Conservation (phyloP, 2,797 vertebrate genomes). For the Perodicticus potto region DNA sequence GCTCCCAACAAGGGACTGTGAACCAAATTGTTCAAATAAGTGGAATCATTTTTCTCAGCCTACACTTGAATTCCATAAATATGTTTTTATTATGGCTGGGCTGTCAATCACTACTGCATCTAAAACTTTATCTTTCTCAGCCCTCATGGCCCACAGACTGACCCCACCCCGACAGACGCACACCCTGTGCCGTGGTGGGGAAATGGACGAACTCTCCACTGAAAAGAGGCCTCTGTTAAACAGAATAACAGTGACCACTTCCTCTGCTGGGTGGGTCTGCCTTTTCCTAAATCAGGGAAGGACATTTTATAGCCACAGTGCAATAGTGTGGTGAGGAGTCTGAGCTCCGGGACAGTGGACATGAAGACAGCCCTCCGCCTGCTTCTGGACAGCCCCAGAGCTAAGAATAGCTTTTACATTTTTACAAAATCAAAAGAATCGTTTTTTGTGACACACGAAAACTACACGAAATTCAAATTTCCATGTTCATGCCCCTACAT, state of each 20-base stretch:
- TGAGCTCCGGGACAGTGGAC: background rate
- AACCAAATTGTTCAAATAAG: constrained; percentile 2
- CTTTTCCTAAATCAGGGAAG: background rate
- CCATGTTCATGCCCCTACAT: background rate
- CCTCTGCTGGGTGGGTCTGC: background rate
- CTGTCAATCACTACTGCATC: background rate
- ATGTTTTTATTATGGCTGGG: background rate
- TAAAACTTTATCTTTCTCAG: background rate
- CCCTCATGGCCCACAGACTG: background rate
- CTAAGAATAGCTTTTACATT: background rate
- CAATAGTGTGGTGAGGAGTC: background rate
- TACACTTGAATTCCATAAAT: background rate
- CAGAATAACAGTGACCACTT: background rate
- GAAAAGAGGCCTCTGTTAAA: background rate
- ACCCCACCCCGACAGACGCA: fast-evolving
- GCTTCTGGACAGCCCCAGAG: background rate
- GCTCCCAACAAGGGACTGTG: background rate
- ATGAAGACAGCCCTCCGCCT: background rate
- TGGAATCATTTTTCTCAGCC: background rate
- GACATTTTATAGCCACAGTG: background rate
- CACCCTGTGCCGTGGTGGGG: background rate
- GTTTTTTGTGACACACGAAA: background rate
- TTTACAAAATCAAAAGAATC: background rate
- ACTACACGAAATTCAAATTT: background rate
- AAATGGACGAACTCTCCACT: no score